Evolutionary conservation across 2,888 invertebrate species (phyloP).

Genomic region (Acrocyrtus sp.): DNA sequence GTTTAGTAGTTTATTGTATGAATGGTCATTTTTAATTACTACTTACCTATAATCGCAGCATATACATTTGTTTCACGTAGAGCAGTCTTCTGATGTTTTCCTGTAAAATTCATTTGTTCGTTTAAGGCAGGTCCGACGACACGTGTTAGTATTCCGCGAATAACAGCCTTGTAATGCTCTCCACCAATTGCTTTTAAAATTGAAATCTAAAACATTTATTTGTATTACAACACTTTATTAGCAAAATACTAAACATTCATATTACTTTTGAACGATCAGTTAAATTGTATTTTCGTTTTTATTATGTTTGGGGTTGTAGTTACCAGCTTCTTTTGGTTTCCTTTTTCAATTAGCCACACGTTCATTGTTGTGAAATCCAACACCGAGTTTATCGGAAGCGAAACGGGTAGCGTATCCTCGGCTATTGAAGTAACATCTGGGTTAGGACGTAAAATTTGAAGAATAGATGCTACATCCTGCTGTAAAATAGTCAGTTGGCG

Average conservation of each 20-base stretch:
- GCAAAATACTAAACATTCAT: too few species aligned
- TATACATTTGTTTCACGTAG: not conserved
- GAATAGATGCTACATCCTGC: not conserved
- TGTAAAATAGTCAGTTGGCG: not conserved
- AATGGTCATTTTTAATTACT: not conserved
- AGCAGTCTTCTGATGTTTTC: not conserved
- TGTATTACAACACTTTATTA: too few species aligned
- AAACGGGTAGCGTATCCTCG: not conserved
- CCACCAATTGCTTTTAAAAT: not conserved
- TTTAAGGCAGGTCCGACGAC: not conserved
- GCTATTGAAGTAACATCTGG: not conserved
- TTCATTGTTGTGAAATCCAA: not conserved
- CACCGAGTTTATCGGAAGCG: not conserved
- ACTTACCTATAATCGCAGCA: not conserved
- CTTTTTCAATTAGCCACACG: not conserved
- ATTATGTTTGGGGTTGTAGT: not conserved
- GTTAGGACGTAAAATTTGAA: not conserved
- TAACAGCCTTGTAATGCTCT: not conserved
- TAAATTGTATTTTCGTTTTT: not conserved
- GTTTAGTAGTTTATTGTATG: not conserved
- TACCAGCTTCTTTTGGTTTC: not conserved
- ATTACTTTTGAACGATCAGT: not conserved
- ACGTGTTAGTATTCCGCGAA: not conserved
- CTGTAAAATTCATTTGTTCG: not conserved
- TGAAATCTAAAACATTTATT: too few species aligned